Evolutionary conservation across 2,888 invertebrate species (phyloP).

Genomic region (Macrostomum cliftonense): DNA sequence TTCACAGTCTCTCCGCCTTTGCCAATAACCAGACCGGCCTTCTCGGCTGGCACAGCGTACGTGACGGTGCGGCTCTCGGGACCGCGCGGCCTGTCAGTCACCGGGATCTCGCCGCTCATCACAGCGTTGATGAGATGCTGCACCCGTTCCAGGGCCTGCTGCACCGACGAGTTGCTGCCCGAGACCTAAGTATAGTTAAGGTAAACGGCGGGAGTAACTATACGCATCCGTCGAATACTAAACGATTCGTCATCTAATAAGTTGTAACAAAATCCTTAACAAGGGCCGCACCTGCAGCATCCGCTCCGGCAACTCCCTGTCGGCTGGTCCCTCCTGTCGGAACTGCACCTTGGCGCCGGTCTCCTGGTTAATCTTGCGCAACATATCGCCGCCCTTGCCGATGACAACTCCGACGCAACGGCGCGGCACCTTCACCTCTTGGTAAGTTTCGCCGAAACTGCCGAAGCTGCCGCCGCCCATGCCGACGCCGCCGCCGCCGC

Average conservation of each 20-base stretch:
- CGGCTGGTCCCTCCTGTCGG: conserved; percentile 12
- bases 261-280: too few species aligned
- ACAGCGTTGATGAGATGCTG: neutral
- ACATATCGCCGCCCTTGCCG: conserved; percentile 92
- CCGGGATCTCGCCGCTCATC: too few species aligned
- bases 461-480: too few species aligned
- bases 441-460: too few species aligned
- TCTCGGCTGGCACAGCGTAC: conserved; percentile 6
- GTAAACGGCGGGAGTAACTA: too few species aligned
- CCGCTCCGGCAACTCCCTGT: neutral
- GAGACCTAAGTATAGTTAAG: too few species aligned
- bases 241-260: too few species aligned
- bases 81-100: too few species aligned
- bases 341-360: conserved; percentile 84
- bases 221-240: too few species aligned
- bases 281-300: neutral
- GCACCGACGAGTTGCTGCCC: neutral
- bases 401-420: conserved; percentile 87
- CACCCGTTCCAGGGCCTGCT: neutral
- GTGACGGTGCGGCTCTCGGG: neutral
- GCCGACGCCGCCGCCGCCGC: too few species aligned
- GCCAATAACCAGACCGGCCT: neutral
- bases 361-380: conserved; percentile 82
- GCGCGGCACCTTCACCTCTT: conserved; percentile 60
- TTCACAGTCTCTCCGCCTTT: neutral